Percentiles rank a stretch among this genome's conserved stretches.
Evolutionary conservation across 2,113 vertebrate species (phyloP).

Genomic region (Zapornia atra): DNA sequence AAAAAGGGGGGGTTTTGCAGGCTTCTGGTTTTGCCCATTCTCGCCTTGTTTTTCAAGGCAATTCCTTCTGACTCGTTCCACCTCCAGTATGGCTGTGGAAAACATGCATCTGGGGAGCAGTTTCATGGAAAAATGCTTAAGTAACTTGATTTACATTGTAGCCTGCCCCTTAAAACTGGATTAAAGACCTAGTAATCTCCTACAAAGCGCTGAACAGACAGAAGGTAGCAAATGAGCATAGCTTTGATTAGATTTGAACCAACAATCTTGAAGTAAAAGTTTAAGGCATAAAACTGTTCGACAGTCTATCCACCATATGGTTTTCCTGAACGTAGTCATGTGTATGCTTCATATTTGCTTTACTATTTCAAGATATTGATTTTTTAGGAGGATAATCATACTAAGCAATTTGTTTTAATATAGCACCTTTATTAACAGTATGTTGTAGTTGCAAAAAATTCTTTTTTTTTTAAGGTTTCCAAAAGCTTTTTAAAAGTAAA

Average conservation of each 20-base stretch:
- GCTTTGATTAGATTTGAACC: not conserved
- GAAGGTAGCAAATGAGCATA: not conserved
- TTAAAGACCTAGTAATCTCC: not conserved
- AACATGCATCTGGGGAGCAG: not conserved
- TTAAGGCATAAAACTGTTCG: not conserved
- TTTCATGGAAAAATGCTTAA: not conserved
- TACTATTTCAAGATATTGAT: conserved; percentile 40
- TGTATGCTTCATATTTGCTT: not conserved
- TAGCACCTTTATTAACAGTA: not conserved
- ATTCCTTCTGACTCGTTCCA: not conserved
- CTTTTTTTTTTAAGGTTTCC: not conserved
- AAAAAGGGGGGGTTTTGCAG: too few species aligned
- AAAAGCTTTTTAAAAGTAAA: not conserved
- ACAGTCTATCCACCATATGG: not conserved
- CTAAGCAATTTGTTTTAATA: conserved; percentile 28
- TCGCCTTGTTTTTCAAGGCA: not conserved
- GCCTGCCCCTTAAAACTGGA: not conserved
- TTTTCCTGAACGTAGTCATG: not conserved
- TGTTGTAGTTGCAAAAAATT: not conserved
- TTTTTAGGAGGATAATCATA: not conserved
- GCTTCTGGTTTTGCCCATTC: not conserved
- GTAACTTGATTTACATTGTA: not conserved
- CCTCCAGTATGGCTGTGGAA: not conserved
- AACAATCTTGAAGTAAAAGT: not conserved
- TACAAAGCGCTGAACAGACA: not conserved